Conservation (phyloP, 2,113 vertebrate genomes). For the Phrynocephalus versicolor region DNA sequence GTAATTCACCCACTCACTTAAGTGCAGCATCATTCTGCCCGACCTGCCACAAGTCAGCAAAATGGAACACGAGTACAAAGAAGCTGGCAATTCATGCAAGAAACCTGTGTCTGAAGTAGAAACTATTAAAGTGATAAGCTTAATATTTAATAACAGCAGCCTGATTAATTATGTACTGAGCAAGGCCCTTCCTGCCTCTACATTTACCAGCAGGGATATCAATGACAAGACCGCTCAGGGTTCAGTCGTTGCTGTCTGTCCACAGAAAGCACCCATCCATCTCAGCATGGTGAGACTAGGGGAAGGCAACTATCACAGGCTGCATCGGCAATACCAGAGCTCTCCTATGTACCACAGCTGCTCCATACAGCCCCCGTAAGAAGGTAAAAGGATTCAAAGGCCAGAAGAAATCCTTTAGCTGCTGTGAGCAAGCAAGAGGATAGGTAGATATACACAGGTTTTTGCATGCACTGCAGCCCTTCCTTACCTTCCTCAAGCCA, state of each 20-base stretch:
- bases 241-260: constrained; percentile 46
- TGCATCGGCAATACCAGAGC: not conserved
- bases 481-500: not conserved
- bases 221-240: constrained; percentile 26
- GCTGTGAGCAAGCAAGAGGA: not conserved
- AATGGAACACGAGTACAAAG: constrained; percentile 14
- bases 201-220: constrained; percentile 44
- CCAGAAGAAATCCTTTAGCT: not conserved
- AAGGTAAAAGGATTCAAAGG: constrained; percentile 7
- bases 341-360: not conserved
- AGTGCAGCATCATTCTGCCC: not conserved
- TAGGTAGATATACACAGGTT: not conserved
- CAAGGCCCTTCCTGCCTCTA: constrained; percentile 54
- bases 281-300: not conserved
- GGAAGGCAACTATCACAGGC: not conserved
- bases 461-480: not conserved
- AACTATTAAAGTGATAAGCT: constrained; percentile 52
- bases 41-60: constrained; percentile 25
- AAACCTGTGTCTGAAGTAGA: constrained; percentile 58
- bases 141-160: constrained; percentile 70
- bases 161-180: constrained; percentile 69
- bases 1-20: not conserved
- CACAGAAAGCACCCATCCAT: constrained; percentile 13
- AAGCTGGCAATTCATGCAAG: constrained; percentile 32
- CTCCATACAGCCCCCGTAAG: not conserved